Conservation (phyloP, 2,888 invertebrate species). For the Eilema griseolum region DNA sequence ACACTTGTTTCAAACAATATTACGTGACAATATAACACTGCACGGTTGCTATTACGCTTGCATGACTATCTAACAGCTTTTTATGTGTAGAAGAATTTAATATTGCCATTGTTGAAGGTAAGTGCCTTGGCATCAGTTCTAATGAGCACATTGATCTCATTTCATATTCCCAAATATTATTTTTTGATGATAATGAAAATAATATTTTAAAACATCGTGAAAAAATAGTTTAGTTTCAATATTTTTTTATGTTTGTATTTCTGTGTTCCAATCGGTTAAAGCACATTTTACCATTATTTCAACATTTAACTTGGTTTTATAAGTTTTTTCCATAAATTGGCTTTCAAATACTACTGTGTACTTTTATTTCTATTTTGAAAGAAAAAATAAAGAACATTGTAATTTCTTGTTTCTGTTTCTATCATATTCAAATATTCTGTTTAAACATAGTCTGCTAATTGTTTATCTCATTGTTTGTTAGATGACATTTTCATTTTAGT, state of each 20-base stretch:
- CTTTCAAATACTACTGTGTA: neutral
- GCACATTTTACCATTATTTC: neutral
- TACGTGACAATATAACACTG: slow-evolving; percentile 76
- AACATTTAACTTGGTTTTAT: neutral
- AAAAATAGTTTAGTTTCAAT: neutral
- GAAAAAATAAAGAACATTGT: neutral
- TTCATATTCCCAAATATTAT: slow-evolving; percentile 14
- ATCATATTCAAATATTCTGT: neutral
- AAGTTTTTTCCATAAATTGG: neutral
- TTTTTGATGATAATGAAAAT: neutral
- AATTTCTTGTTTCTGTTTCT: neutral
- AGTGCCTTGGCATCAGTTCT: slow-evolving; percentile 62
- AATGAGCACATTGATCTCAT: slow-evolving; percentile 39
- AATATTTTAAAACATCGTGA: neutral
- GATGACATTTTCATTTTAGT: slow-evolving; percentile 20
- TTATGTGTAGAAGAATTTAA: slow-evolving; percentile 79
- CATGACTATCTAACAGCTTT: slow-evolving; percentile 81
- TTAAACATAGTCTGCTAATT: neutral
- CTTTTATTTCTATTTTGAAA: neutral
- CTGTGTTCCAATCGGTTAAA: neutral
- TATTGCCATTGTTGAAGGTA: slow-evolving; percentile 51
- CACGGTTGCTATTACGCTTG: slow-evolving; percentile 81
- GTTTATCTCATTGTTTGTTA: slow-evolving; percentile 3
- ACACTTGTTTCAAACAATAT: slow-evolving; percentile 61
- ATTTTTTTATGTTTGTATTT: neutral